phyloP scores from a whole-genome alignment of 2,113 vertebrate species.

The Apistogramma diplotaenia region DNA sequence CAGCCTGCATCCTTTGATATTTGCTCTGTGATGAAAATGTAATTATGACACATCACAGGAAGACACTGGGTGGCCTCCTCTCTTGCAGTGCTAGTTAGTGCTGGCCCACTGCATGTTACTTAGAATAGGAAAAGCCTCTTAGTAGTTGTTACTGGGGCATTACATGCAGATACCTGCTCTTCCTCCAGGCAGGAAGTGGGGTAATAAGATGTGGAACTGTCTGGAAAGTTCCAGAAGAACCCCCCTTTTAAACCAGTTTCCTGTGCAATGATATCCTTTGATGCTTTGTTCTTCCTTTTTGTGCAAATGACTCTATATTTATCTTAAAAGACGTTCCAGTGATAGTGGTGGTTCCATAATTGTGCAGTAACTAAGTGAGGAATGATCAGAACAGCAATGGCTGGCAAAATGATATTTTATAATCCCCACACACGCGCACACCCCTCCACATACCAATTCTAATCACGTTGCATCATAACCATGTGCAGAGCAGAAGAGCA shows the following conservation, averaged over 20 bases:
- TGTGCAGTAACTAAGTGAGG: neutral
- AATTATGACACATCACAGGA: neutral
- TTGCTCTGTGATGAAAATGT: neutral
- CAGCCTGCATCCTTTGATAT: neutral
- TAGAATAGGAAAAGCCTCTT: conserved; percentile 73
- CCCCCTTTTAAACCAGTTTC: neutral
- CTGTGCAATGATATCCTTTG: neutral
- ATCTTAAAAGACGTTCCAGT: neutral
- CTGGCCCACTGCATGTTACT: conserved; percentile 37
- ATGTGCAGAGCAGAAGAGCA: neutral
- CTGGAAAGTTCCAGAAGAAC: conserved; percentile 6
- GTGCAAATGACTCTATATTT: neutral
- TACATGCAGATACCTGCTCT: conserved; percentile 47
- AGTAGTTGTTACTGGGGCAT: conserved; percentile 49
- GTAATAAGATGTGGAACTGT: conserved; percentile 19
- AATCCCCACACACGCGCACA: conserved; percentile 3
- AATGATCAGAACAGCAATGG: conserved; percentile 12
- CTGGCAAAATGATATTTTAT: conserved; percentile 15
- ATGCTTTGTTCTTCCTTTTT: neutral
- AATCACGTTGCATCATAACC: conserved; percentile 32
- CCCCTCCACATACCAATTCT: conserved; percentile 10
- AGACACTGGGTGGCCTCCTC: conserved; percentile 3
- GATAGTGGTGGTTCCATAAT: neutral
- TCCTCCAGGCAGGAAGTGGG: conserved; percentile 37
- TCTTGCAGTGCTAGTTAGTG: neutral